Evolutionary conservation across 2,888 invertebrate genomes (phyloP).

Genomic region (Hanleya hanleyi): DNA sequence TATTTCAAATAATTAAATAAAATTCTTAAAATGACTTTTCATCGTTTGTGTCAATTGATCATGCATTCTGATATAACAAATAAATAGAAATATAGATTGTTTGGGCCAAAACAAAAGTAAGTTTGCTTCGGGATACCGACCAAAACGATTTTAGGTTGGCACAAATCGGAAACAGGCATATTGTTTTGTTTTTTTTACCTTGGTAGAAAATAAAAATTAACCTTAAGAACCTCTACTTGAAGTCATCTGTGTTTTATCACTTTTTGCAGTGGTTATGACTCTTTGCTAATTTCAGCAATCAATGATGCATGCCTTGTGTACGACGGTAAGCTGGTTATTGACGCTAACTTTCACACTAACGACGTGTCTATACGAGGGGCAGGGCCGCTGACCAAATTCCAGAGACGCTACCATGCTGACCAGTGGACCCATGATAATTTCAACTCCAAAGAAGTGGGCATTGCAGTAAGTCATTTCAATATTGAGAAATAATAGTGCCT

Average conservation of each 20-base stretch:
- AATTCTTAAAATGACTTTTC: no score
- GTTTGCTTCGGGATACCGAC: no score
- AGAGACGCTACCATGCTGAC: conserved; percentile 72
- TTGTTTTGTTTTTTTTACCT: background rate
- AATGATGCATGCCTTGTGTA: conserved; percentile 73
- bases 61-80: no score
- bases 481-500: no score
- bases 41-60: no score
- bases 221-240: background rate
- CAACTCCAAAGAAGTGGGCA: conserved; percentile 73
- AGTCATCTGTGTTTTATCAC: background rate
- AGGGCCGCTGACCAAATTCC: conserved; percentile 73
- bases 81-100: no score
- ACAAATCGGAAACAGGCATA: background rate
- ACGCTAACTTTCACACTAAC: conserved; percentile 73
- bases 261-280: conserved; percentile 1
- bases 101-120: no score
- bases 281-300: conserved; percentile 53
- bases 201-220: background rate
- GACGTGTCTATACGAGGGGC: conserved; percentile 72
- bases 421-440: conserved; percentile 72
- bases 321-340: conserved; percentile 73
- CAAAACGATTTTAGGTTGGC: background rate
- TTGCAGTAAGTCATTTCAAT: conserved; percentile 66
- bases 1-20: no score